Evolutionary conservation across 2,888 invertebrate species (phyloP), one percentile per base, ranked within the genome.

Genomic region (Lypha dubia): DNA sequence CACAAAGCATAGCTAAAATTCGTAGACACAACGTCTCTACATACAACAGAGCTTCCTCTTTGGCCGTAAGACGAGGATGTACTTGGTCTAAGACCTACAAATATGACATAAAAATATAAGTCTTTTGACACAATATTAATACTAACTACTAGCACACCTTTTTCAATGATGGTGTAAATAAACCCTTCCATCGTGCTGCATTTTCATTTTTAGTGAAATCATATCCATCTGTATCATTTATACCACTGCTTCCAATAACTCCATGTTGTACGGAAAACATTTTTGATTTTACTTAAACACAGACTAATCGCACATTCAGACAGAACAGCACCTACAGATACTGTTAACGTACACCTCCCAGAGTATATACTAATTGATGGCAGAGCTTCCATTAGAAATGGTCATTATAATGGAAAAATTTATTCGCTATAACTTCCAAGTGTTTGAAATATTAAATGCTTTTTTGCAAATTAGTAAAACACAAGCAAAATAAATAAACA

Each of bases 181-280:
- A 94, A 87, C 98, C 97, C 91, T 96, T 96, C 98, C 98, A 98
- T 94, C 98, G 98, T 88, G 95, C 94, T 89, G 95, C 95, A 93
- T 97, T 98, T 93, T 97, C 97, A 91, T 95, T 96, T 92, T 96
- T 96, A 92, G 95, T 95, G 93, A 97, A 98, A 94, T 98, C 97
- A 93, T 91, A 92, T 38, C 92, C 92, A 87, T 86, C 89, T 82
- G 67, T 74, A 28, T 87, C 87, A 68, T 81, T 79, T 63, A 87
- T 75, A n/a, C 71, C 51, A 24, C 70, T 73, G 13, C 80, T 60
- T 35, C 83, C 60, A 41, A 76, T 77, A 49, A 58, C 76, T 22
- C 80, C 86, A 84, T 88, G 86, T 76, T 86, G 87, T 32, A 62
- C 84, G 65, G 90, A 90, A 93, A 97, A 97, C 94, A 97, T 96